A percentile compares a stretch with the other conserved stretches of the same genome.
Evolutionary conservation across 2,797 vertebrate species (phyloP).

Genomic region (Phalloptychus januarius): DNA sequence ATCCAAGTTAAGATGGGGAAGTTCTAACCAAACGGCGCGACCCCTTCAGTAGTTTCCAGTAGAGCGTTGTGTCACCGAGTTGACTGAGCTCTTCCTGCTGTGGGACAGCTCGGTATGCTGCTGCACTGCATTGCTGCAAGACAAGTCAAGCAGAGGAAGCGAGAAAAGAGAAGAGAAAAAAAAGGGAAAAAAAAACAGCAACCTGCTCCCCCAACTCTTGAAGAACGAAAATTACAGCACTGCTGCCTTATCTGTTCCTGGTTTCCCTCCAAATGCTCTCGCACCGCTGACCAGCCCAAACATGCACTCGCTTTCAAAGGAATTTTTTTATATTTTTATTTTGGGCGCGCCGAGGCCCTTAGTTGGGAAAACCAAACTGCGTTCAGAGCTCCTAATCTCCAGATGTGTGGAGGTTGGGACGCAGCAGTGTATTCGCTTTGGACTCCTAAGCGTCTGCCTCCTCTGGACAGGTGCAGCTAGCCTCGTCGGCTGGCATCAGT

Average conservation of each 20-base stretch:
- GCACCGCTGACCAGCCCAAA: conserved; percentile 41
- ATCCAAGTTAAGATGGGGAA: not conserved
- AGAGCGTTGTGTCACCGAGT: not conserved
- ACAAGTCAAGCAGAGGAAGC: conserved; percentile 24
- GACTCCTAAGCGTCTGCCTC: no score
- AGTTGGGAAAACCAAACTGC: conserved; percentile 18
- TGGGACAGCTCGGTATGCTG: conserved; percentile 6
- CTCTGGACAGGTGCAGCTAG: conserved; percentile 4
- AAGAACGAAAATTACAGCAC: conserved; percentile 15
- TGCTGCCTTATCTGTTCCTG: conserved; percentile 7
- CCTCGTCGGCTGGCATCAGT: conserved; percentile 2
- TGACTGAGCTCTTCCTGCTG: conserved; percentile 38
- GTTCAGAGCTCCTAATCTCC: conserved; percentile 37
- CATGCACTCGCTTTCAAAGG: conserved; percentile 41
- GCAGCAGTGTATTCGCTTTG: conserved; percentile 15
- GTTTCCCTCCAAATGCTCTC: conserved; percentile 3
- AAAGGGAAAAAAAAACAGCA: conserved; percentile 9
- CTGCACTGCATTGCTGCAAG: conserved; percentile 1
- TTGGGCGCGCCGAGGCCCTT: conserved; percentile 48
- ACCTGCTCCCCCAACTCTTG: conserved; percentile 5
- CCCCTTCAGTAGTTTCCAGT: not conserved
- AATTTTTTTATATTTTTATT: conserved; percentile 35
- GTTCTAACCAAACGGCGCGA: not conserved
- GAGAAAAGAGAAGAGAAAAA: not conserved
- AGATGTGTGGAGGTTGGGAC: not conserved